Conservation (phyloP, 2,888 invertebrate species). For the Rotaria macrura region DNA sequence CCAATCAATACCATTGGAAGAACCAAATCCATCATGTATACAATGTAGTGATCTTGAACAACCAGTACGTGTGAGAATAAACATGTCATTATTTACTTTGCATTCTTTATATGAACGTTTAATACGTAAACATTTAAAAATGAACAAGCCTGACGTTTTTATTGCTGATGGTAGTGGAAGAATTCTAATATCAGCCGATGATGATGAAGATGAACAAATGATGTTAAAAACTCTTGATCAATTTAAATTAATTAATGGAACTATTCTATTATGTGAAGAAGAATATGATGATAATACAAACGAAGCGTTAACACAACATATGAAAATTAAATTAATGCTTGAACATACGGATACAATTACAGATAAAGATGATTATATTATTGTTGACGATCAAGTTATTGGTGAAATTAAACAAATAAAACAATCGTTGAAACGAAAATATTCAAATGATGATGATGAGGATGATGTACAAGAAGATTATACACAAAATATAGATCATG, state of each 20-base stretch:
- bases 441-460: background rate
- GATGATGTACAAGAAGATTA: constrained; percentile 3
- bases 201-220: constrained; percentile 64
- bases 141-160: constrained; percentile 84
- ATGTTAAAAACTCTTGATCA: constrained; percentile 14
- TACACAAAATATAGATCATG: background rate
- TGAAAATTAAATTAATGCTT: constrained; percentile 12
- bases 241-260: constrained; percentile 16
- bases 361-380: constrained; percentile 2
- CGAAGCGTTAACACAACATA: background rate
- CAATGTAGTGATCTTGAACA: constrained; percentile 17
- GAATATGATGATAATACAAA: background rate
- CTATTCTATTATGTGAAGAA: constrained; percentile 2
- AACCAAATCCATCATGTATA: background rate
- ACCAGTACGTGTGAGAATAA: background rate
- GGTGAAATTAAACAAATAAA: background rate
- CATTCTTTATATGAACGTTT: background rate
- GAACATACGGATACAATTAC: constrained; percentile 14
- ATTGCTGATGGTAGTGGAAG: constrained; percentile 64
- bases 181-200: constrained; percentile 72
- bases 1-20: constrained; percentile 7
- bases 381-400: constrained; percentile 9
- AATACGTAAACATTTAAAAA: constrained; percentile 62
- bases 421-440: constrained; percentile 13
- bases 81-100: constrained; percentile 13